These are phyloP conservation scores for Helicorthomorpha holstii DNA, from an alignment of 1,140 invertebrate species.

Conservation along the genomic window DNA sequence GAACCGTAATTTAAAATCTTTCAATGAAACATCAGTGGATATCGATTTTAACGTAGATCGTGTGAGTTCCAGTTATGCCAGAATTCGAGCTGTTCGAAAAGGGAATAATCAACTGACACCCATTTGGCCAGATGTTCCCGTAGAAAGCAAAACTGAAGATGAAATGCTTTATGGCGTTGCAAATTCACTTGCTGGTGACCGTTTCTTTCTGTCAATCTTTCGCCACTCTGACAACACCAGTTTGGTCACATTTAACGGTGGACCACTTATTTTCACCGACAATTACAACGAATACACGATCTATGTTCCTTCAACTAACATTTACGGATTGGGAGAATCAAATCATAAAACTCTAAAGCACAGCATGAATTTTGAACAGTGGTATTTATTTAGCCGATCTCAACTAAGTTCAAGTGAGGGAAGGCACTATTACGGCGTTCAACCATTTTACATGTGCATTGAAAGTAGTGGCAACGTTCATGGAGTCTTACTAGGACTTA, in stretches of 20 bases:
- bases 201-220: background rate
- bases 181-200: background rate
- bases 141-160: background rate
- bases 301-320: background rate
- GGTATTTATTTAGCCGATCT: background rate
- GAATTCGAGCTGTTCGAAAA: background rate
- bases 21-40: background rate
- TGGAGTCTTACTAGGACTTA: conserved; percentile 21
- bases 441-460: conserved; percentile 25
- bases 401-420: background rate
- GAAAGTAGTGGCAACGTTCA: conserved; percentile 24
- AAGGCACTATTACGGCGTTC: conserved; percentile 20
- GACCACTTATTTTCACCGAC: background rate
- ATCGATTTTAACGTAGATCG: background rate
- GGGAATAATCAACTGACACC: too few species aligned
- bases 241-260: background rate
- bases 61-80: background rate
- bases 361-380: background rate
- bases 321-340: background rate
- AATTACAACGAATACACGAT: background rate
- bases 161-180: background rate
- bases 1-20: background rate
- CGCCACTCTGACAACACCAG: background rate
- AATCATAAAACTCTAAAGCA: background rate
- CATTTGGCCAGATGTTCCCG: background rate